Evolutionary conservation across 1,140 invertebrate species (phyloP).

Genomic region (Diabrotica virgifera): DNA sequence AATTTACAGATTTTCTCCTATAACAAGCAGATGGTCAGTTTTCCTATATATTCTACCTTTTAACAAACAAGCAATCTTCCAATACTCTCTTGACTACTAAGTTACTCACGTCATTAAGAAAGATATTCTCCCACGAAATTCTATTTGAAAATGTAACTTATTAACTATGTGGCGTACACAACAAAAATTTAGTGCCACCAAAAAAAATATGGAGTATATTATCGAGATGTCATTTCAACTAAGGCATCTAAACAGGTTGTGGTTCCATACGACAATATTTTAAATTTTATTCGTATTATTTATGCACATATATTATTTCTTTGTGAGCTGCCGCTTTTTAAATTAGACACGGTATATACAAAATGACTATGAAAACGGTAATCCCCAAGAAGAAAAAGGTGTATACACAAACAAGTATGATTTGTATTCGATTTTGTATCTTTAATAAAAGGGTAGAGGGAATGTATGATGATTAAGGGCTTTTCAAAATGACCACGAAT

Average conservation of each 20-base stretch:
- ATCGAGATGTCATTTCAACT: constrained; percentile 28
- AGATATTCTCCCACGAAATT: constrained; percentile 24
- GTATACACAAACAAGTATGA: constrained; percentile 35
- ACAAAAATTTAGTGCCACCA: constrained; percentile 18
- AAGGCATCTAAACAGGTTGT: constrained; percentile 32
- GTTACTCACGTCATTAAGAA: constrained; percentile 31
- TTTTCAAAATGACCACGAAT: too few species aligned
- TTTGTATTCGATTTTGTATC: constrained; percentile 24
- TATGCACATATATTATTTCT: constrained; percentile 37
- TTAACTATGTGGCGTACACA: constrained; percentile 19
- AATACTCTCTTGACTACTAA: constrained; percentile 23
- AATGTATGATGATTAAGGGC: too few species aligned
- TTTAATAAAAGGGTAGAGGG: neutral
- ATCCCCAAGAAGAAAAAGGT: constrained; percentile 29
- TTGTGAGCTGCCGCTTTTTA: constrained; percentile 35
- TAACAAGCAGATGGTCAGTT: too few species aligned
- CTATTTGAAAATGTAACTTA: constrained; percentile 15
- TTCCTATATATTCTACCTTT: too few species aligned
- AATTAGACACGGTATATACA: constrained; percentile 33
- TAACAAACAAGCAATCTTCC: too few species aligned
- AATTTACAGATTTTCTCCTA: too few species aligned
- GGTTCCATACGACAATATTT: constrained; percentile 34
- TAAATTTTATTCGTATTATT: constrained; percentile 37
- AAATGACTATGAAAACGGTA: constrained; percentile 34
- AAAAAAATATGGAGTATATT: constrained; percentile 32